phyloP scores from a whole-genome alignment of 2,113 vertebrate genomes.

The Gorilla gorilla region DNA sequence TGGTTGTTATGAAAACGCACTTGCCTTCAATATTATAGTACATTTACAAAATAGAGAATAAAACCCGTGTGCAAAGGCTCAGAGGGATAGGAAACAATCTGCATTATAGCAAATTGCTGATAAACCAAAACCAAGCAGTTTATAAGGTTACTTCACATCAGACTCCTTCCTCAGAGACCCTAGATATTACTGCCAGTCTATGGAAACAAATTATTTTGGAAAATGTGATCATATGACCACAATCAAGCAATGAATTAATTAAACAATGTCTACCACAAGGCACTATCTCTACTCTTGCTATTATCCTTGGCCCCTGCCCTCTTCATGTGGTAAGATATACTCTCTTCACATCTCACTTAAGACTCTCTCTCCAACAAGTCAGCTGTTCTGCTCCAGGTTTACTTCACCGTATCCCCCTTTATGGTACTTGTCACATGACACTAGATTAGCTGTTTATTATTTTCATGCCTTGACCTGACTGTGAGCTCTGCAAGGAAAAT shows the following conservation, averaged over 20 bases:
- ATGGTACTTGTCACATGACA: background rate
- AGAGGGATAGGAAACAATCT: background rate
- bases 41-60: background rate
- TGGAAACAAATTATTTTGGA: background rate
- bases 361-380: background rate
- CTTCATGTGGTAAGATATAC: background rate
- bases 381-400: background rate
- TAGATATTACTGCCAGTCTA: background rate
- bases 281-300: background rate
- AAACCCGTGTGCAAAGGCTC: background rate
- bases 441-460: background rate
- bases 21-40: background rate
- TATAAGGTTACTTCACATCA: no score
- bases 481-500: background rate
- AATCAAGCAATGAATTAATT: background rate
- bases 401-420: background rate
- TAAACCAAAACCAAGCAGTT: no score
- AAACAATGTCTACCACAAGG: background rate
- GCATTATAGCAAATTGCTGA: background rate
- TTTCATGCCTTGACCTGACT: background rate
- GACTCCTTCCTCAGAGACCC: background rate
- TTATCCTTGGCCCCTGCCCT: fast-evolving
- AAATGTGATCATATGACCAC: background rate
- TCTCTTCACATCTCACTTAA: background rate
- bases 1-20: background rate